phyloP scores from a whole-genome alignment of 2,113 vertebrate genomes.

The Platysteira castanea region DNA sequence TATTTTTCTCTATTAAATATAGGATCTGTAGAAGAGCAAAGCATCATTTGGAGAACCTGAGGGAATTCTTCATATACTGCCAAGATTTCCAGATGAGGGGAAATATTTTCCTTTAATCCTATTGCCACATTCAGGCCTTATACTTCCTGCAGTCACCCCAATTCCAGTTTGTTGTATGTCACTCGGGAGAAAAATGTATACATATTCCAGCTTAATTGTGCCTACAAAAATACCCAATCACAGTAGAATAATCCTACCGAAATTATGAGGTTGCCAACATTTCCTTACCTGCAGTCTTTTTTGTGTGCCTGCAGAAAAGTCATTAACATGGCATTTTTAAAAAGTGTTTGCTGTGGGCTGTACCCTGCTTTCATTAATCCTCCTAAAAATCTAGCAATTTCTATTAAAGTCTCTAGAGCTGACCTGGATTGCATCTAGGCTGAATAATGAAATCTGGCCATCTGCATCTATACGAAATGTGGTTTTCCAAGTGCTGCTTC shows the following conservation, averaged over 20 bases:
- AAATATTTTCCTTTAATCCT: constrained; percentile 1
- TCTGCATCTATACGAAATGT: background rate
- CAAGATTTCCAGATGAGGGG: background rate
- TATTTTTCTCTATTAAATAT: background rate
- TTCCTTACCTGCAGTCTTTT: background rate
- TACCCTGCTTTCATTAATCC: background rate
- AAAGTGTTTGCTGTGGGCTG: background rate
- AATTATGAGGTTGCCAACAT: background rate
- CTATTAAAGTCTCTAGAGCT: background rate
- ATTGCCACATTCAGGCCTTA: background rate
- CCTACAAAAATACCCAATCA: background rate
- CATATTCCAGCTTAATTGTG: background rate
- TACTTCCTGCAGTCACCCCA: background rate
- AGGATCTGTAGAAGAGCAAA: background rate
- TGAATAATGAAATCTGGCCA: background rate
- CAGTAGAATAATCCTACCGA: background rate
- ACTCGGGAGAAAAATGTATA: background rate
- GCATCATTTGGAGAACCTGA: background rate
- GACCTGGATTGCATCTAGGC: background rate
- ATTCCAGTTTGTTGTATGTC: background rate
- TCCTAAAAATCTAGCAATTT: background rate
- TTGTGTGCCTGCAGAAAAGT: background rate
- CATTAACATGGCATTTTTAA: background rate
- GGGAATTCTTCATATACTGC: background rate
- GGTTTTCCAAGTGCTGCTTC: background rate